A percentile compares a stretch with the other conserved stretches of the same genome.
Conservation (phyloP, 2,797 vertebrate genomes). For the Microhierax caerulescens region DNA sequence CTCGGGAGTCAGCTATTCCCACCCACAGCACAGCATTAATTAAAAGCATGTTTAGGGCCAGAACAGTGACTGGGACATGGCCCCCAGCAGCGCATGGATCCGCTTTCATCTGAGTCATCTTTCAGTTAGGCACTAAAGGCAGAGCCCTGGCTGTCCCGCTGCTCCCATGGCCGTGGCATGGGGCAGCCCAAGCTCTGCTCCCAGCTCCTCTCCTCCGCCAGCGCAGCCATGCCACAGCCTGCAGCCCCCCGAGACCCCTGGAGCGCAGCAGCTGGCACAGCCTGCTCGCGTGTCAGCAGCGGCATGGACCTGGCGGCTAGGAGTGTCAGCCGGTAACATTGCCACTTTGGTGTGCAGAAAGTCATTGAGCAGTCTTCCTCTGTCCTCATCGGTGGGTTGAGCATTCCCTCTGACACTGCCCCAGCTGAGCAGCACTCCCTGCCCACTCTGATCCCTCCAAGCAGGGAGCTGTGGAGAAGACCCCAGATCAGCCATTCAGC, state of each 20-base stretch:
- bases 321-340: fast-evolving
- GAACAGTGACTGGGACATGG: background rate
- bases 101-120: constrained; percentile 7
- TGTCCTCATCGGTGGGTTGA: fast-evolving
- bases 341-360: background rate
- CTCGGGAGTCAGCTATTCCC: background rate
- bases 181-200: background rate
- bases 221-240: fast-evolving
- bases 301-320: fast-evolving
- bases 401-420: background rate
- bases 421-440: background rate
- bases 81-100: background rate
- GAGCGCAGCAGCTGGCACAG: background rate
- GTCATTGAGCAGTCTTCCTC: background rate
- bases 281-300: fast-evolving
- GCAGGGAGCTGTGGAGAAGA: background rate
- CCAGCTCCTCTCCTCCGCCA: background rate
- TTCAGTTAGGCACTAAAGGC: background rate
- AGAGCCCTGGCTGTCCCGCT: background rate
- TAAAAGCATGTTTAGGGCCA: constrained; percentile 31
- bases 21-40: constrained; percentile 26
- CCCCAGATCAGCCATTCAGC: background rate
- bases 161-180: fast-evolving
- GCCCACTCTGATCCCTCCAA: background rate
- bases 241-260: fast-evolving